Base-by-base conservation (phyloP, 2,113 vertebrate species). In the Shinisaurus crocodilurus region DNA sequence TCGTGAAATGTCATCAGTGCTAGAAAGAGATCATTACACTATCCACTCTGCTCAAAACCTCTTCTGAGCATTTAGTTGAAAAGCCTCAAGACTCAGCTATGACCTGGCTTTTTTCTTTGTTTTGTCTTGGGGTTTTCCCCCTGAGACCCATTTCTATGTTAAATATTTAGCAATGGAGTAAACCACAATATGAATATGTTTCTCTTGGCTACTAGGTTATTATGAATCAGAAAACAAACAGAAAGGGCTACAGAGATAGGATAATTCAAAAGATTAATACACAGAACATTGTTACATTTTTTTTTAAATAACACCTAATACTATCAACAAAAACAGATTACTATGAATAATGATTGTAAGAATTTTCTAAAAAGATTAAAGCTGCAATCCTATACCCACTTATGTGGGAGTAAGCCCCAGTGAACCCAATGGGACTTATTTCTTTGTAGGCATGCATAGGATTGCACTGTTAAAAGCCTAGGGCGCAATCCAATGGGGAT, bases 41-140 rank as follows among this genome's bases (percentile, higher is more conserved):
- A 12, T 34, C 82, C 74, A 63, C 12, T 67, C 43, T 29, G n/a
- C 82, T 79, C 60, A 54, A 76, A 69, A 34, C 12, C 40, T 60
- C 25, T 27, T 75, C 75, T 72, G 85, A 92, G 70, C 34, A 54
- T 13, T 89, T 88, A 54, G 40, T 70, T 75, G 88, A 83, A 63
- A 5, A 90, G 75, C 86, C 88, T n/a, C 18, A 3, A 54, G 48
- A 85, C 57, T 34, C 70, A 88, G 82, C 43, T 84, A 18, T 34
- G 6, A 12, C 43, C n/a, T 15, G 3, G 27, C 23, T 91, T 85
- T 85, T 34, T 48, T 15, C 45, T 70, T 60, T 85, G n/a, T 6
- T 57, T 37, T 2, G 54, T n/a, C 37, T 18, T 57, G 15, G 82
- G 89, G 82, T 43, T 74, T 1, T 29, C 32, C 43, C 54, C 50